Conservation (phyloP, 2,888 invertebrate genomes). For the Drosophila borealis region DNA sequence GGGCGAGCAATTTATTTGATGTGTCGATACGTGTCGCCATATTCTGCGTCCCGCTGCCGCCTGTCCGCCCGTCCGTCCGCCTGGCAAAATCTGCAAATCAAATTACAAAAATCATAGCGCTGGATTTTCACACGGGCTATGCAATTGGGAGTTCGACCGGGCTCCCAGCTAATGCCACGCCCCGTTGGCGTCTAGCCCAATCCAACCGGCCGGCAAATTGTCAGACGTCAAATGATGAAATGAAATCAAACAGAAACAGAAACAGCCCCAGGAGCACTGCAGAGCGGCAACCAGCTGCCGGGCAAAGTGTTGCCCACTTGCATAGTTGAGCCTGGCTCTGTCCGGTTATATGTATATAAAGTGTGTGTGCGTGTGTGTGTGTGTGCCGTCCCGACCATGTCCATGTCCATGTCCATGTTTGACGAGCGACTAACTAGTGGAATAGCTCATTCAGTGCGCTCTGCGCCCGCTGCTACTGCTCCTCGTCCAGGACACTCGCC, state of each 20-base stretch:
- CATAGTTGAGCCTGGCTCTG: conserved; percentile 6
- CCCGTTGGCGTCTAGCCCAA: neutral
- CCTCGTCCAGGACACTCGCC: conserved; percentile 16
- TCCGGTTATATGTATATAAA: too few species aligned
- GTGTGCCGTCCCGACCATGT: conserved; percentile 8
- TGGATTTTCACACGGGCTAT: conserved; percentile 78
- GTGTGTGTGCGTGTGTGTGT: conserved; percentile 6
- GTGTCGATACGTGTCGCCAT: conserved; percentile 66
- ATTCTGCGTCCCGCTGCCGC: conserved; percentile 16
- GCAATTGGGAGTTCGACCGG: conserved; percentile 55
- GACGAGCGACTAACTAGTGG: conserved; percentile 72
- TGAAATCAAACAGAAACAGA: conserved; percentile 70
- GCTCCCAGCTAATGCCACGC: neutral
- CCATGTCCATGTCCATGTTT: conserved; percentile 51
- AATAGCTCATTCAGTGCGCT: conserved; percentile 20
- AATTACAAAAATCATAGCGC: conserved; percentile 80
- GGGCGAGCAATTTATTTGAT: conserved; percentile 68
- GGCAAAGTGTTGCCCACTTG: conserved; percentile 15
- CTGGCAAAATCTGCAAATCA: conserved; percentile 77
- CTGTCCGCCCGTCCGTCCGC: neutral
- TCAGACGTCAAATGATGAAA: conserved; percentile 79
- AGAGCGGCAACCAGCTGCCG: neutral
- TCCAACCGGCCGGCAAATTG: conserved; percentile 78
- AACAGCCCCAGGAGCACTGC: conserved; percentile 8
- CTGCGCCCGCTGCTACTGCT: neutral